phyloP scores from a whole-genome alignment of 2,113 vertebrate species.

The Grantiella picta region DNA sequence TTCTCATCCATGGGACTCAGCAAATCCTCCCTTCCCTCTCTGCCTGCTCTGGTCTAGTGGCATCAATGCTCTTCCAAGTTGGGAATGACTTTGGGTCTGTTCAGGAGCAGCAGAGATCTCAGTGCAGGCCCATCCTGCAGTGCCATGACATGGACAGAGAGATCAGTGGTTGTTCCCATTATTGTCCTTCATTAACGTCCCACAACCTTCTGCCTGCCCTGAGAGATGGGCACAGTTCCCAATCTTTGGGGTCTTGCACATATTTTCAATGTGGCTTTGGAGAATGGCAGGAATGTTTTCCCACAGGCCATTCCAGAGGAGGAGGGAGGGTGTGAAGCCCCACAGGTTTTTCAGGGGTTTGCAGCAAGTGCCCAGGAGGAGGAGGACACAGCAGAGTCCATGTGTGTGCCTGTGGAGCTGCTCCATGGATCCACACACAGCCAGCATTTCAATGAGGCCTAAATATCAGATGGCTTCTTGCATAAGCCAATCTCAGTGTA shows the following conservation, averaged over 20 bases:
- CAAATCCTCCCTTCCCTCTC: background rate
- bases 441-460: background rate
- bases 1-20: background rate
- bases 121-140: background rate
- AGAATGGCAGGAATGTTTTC: background rate
- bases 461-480: background rate
- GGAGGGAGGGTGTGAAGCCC: background rate
- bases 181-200: background rate
- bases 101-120: background rate
- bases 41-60: rapidly evolving
- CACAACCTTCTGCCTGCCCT: background rate
- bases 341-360: background rate
- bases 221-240: rapidly evolving
- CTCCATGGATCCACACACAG: background rate
- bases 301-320: background rate
- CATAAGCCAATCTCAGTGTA: background rate
- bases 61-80: background rate
- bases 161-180: background rate
- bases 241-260: background rate
- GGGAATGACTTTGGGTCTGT: background rate
- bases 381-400: background rate
- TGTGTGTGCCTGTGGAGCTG: background rate
- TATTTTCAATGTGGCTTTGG: background rate
- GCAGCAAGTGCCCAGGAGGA: background rate
- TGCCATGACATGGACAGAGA: background rate